Evolutionary conservation across 2,113 vertebrate species (phyloP).

Genomic region (Stegastes partitus): DNA sequence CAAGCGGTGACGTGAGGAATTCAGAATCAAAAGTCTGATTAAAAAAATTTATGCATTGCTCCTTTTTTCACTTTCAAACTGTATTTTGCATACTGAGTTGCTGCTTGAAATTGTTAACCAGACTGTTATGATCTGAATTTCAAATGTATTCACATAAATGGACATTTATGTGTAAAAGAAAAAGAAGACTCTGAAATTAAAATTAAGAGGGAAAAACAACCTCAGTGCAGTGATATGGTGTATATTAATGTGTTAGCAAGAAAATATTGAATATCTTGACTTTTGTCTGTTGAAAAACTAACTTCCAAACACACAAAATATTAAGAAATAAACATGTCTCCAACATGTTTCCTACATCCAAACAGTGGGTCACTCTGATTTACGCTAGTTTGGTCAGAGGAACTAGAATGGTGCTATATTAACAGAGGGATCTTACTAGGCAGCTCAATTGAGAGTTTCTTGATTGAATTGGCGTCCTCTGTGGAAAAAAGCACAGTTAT

Average conservation of each 20-base stretch:
- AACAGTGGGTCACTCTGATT: slow-evolving; percentile 40
- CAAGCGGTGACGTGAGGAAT: slow-evolving; percentile 50
- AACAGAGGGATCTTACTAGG: slow-evolving; percentile 84
- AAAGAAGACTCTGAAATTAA: not conserved
- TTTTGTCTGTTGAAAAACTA: slow-evolving; percentile 30
- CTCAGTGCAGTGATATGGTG: slow-evolving; percentile 11
- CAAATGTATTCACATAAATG: slow-evolving; percentile 39
- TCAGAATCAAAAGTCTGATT: slow-evolving; percentile 39
- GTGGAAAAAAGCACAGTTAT: slow-evolving; percentile 83
- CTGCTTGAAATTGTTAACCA: not conserved
- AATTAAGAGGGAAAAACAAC: not conserved
- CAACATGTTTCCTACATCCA: slow-evolving; percentile 62
- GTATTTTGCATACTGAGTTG: not conserved
- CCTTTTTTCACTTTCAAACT: not conserved
- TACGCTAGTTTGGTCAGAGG: slow-evolving; percentile 41
- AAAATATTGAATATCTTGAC: slow-evolving; percentile 8
- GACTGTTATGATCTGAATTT: slow-evolving; percentile 42
- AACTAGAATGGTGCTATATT: slow-evolving; percentile 54
- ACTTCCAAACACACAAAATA: slow-evolving; percentile 61
- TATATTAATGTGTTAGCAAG: slow-evolving; percentile 63
- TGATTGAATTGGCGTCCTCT: slow-evolving; percentile 83
- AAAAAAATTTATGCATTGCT: not conserved
- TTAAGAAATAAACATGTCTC: slow-evolving; percentile 58
- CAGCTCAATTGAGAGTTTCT: slow-evolving; percentile 87
- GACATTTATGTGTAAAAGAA: slow-evolving; percentile 20